These are phyloP conservation scores for Phaenicophaeus curvirostris DNA, from an alignment of 2,797 vertebrate species.

Conservation along the genomic window DNA sequence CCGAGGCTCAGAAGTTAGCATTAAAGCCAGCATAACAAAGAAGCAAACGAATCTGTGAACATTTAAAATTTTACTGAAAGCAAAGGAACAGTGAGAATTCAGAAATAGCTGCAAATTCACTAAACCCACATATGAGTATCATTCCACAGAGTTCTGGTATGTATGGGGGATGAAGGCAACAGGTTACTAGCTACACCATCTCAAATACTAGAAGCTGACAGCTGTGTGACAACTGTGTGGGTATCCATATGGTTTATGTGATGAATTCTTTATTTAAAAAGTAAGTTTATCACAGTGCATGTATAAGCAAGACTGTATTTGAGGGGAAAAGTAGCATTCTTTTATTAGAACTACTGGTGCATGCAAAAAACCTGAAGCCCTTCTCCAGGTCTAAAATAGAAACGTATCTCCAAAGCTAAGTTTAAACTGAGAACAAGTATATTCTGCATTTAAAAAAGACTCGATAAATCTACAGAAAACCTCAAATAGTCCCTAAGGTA, in stretches of 20 bases:
- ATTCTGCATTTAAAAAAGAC: background rate
- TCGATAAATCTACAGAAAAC: background rate
- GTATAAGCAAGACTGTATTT: background rate
- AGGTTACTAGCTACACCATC: slow-evolving; percentile 39
- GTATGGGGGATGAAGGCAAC: slow-evolving; percentile 3
- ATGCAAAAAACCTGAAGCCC: background rate
- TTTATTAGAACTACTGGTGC: background rate
- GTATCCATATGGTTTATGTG: slow-evolving; percentile 47
- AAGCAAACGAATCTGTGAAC: background rate
- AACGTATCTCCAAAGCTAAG: slow-evolving; percentile 8
- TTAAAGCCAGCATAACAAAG: background rate
- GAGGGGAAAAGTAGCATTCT: slow-evolving; percentile 29
- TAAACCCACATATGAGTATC: slow-evolving; percentile 12
- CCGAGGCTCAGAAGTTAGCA: background rate
- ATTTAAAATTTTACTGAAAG: background rate
- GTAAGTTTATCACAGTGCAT: background rate
- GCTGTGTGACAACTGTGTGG: slow-evolving; percentile 63
- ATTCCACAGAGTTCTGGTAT: slow-evolving; percentile 4
- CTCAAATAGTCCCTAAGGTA: background rate
- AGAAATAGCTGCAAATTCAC: slow-evolving; percentile 40
- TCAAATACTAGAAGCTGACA: slow-evolving; percentile 53
- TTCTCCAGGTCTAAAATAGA: slow-evolving; percentile 5
- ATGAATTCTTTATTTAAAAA: slow-evolving; percentile 21
- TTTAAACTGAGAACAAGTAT: background rate
- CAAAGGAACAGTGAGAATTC: slow-evolving; percentile 3